Conservation (phyloP, 2,113 vertebrate genomes). For the Callochromis pleurospilus region DNA sequence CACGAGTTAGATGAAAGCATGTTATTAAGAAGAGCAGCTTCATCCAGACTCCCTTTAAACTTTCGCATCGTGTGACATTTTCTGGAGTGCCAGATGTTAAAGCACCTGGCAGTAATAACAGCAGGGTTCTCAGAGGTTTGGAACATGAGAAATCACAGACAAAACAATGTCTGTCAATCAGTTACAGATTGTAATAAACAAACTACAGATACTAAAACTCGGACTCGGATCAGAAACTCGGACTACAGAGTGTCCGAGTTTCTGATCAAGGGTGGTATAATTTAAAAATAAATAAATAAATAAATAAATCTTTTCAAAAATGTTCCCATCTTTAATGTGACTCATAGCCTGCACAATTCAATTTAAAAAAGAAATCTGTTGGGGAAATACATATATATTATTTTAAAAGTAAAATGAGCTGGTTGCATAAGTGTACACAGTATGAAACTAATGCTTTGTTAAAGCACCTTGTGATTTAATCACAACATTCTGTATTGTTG, state of each 20-base stretch:
- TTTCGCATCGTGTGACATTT: conserved; percentile 7
- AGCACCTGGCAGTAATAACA: conserved; percentile 47
- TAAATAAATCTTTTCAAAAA: not conserved
- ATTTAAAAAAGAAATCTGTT: not conserved
- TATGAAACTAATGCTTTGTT: not conserved
- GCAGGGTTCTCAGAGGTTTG: not conserved
- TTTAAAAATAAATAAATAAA: too few species aligned
- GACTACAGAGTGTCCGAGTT: not conserved
- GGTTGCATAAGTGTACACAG: not conserved
- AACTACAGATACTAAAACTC: not conserved
- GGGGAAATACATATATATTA: not conserved
- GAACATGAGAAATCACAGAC: not conserved
- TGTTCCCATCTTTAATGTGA: not conserved
- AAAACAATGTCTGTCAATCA: not conserved
- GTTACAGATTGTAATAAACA: not conserved
- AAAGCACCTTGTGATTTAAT: not conserved
- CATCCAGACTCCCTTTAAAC: conserved; percentile 32
- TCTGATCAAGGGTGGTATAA: not conserved
- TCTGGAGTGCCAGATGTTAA: conserved; percentile 58
- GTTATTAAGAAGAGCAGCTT: conserved; percentile 29
- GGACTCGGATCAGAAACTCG: too few species aligned
- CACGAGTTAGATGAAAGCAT: conserved; percentile 31
- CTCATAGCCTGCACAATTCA: not conserved
- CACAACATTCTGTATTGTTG: not conserved
- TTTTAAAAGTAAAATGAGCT: not conserved